Conservation (phyloP, 92 coral and sea anemone species). For the Porites cylindrica region DNA sequence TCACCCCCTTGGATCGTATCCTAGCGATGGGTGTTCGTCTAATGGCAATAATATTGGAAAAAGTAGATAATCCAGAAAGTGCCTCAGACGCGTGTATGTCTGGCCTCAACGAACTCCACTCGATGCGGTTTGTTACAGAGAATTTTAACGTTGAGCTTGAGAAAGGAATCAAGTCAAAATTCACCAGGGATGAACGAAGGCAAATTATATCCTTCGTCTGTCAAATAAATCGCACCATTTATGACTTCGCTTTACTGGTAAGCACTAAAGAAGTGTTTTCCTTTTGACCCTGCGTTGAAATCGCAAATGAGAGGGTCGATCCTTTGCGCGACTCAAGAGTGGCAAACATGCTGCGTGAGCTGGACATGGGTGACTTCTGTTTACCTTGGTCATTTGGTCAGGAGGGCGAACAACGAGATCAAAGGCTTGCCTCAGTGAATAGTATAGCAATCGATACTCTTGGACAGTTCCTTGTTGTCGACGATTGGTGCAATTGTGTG, state of each 20-base stretch:
- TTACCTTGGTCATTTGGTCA: constrained; percentile 8
- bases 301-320: background rate
- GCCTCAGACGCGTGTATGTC: background rate
- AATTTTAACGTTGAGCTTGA: background rate
- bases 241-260: background rate
- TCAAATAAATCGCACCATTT: constrained; percentile 7
- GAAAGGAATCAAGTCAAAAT: background rate
- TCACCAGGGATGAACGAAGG: background rate
- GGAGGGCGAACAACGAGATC: background rate
- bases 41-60: constrained; percentile 1
- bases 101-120: constrained; percentile 8
- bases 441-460: background rate
- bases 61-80: background rate
- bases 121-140: background rate
- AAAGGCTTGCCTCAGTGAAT: background rate
- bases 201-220: background rate
- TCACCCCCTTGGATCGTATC: background rate
- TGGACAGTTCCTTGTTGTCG: background rate
- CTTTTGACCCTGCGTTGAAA: background rate
- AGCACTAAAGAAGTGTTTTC: background rate
- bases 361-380: background rate
- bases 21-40: constrained; percentile 16
- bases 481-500: no score
- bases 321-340: background rate
- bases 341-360: background rate